phyloP scores from a whole-genome alignment of 2,113 vertebrate genomes.

The Zosterops japonicus region DNA sequence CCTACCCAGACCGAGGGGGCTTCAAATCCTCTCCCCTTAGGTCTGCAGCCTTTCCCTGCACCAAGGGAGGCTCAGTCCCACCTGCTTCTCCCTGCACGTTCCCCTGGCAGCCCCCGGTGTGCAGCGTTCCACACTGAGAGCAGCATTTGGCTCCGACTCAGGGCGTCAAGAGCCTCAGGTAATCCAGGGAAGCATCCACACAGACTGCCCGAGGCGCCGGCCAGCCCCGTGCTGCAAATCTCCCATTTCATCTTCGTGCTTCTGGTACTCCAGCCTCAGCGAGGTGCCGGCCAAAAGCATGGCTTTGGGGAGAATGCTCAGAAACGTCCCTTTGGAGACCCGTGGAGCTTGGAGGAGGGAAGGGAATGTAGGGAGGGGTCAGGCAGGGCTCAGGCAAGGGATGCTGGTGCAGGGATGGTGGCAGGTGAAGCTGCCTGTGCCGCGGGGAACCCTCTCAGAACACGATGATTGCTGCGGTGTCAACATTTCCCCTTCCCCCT shows the following conservation, averaged over 20 bases:
- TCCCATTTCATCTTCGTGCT: neutral
- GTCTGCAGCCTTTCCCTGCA: fast-evolving
- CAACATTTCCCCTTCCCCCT: neutral
- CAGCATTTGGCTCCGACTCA: neutral
- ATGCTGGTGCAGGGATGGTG: neutral
- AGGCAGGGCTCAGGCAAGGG: neutral
- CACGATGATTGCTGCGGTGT: neutral
- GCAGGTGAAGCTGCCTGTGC: neutral
- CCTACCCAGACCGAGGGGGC: fast-evolving
- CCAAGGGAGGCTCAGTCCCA: fast-evolving
- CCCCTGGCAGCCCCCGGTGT: neutral
- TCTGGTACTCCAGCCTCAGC: fast-evolving
- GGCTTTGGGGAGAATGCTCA: neutral
- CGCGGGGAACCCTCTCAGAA: neutral
- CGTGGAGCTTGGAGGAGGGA: fast-evolving
- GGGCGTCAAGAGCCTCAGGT: neutral
- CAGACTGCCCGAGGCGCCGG: neutral
- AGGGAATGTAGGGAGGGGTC: neutral
- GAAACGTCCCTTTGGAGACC: fast-evolving
- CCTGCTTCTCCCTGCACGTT: neutral
- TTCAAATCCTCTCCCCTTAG: fast-evolving
- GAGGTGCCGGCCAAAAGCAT: fast-evolving
- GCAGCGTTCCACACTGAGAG: fast-evolving
- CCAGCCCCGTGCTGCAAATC: neutral
- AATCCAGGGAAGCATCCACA: neutral